Evolutionary conservation across 2,888 invertebrate genomes (phyloP).

Genomic region (Noctua fimbriata): DNA sequence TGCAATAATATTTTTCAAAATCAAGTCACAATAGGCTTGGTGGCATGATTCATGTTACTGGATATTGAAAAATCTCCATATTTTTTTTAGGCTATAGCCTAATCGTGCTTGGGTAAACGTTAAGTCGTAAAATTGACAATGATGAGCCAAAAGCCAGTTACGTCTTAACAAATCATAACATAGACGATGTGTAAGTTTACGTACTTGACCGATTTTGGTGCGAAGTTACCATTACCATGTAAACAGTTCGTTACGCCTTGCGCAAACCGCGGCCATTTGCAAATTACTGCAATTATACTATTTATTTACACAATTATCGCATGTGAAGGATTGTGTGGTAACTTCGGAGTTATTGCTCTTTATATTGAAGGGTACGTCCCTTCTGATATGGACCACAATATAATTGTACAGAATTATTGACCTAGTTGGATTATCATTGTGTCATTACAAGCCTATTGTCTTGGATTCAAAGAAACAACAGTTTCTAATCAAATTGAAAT

Average conservation of each 20-base stretch:
- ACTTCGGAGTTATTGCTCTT: slow-evolving; percentile 19
- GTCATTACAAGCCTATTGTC: slow-evolving; percentile 1
- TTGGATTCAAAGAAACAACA: slow-evolving; percentile 9
- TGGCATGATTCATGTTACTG: neutral
- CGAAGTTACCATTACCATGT: slow-evolving; percentile 50
- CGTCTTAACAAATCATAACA: slow-evolving; percentile 21
- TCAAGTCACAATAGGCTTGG: neutral
- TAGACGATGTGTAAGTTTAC: slow-evolving; percentile 27
- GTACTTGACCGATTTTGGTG: slow-evolving; percentile 63
- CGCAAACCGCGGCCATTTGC: slow-evolving; percentile 58
- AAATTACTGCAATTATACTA: slow-evolving; percentile 63
- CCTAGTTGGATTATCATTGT: slow-evolving; percentile 13
- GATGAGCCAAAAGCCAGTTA: slow-evolving; percentile 3
- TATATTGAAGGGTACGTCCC: slow-evolving; percentile 1
- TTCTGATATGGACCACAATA: slow-evolving; percentile 4
- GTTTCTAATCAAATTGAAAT: neutral
- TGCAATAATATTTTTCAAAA: neutral
- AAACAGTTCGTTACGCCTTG: slow-evolving; percentile 56
- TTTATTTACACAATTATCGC: slow-evolving; percentile 61
- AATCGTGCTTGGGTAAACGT: neutral
- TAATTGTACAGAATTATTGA: slow-evolving; percentile 5
- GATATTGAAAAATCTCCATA: neutral
- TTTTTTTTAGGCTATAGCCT: no score
- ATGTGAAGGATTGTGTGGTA: slow-evolving; percentile 55
- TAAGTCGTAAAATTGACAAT: slow-evolving; percentile 6